These are phyloP conservation scores for Galagoides demidoff DNA, from an alignment of 2,797 vertebrate genomes.

Conservation along the genomic window DNA sequence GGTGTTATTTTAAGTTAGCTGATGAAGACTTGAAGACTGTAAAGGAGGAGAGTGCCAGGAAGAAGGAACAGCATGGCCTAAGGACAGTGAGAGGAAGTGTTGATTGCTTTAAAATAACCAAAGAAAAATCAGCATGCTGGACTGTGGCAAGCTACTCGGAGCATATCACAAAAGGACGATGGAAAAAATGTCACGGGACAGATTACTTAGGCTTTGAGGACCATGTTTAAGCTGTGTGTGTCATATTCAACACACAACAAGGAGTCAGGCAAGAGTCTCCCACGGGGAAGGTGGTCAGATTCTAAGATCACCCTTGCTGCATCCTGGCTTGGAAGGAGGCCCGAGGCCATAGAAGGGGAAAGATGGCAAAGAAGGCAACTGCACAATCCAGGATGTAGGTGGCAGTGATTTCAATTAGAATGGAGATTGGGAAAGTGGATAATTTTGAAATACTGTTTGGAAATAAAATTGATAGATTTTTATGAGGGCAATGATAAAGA, in stretches of 20 bases:
- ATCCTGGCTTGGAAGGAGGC: background rate
- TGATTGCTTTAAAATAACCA: background rate
- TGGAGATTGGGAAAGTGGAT: background rate
- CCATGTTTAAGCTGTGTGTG: conserved; percentile 23
- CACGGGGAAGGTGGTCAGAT: background rate
- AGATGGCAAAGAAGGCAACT: background rate
- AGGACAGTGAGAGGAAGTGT: background rate
- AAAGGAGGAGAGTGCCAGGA: background rate
- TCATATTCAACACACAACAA: background rate
- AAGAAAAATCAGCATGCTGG: background rate
- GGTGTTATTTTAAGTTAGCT: background rate
- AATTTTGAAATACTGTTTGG: background rate
- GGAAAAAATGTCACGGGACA: background rate
- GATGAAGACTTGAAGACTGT: background rate
- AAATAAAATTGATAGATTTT: background rate
- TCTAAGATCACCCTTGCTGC: background rate
- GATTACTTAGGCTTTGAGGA: background rate
- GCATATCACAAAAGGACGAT: background rate
- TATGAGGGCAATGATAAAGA: background rate
- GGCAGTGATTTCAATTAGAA: background rate
- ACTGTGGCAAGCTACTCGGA: background rate
- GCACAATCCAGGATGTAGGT: background rate
- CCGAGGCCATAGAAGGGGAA: background rate
- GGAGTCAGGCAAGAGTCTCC: background rate
- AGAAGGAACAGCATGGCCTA: background rate